phyloP scores from a whole-genome alignment of 2,888 invertebrate genomes.

The Linnaemya vulpina region DNA sequence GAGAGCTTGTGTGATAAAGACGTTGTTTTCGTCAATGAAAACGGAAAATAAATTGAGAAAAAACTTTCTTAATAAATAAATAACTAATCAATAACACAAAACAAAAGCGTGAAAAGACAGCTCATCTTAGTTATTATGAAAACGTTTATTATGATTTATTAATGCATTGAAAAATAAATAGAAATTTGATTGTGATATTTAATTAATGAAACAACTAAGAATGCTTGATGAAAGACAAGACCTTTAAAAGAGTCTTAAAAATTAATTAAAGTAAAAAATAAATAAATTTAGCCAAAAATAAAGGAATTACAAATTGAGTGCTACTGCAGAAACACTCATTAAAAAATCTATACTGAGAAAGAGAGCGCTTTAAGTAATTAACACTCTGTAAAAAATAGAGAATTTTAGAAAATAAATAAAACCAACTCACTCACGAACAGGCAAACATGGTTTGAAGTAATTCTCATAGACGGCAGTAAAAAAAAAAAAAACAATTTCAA shows the following conservation, averaged over 20 bases:
- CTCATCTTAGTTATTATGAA: constrained; percentile 49
- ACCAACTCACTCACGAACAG: neutral
- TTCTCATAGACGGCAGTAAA: constrained; percentile 41
- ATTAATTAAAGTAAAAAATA: constrained; percentile 30
- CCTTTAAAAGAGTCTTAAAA: constrained; percentile 67
- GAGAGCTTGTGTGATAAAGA: constrained; percentile 78
- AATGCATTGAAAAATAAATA: constrained; percentile 44
- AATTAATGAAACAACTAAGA: constrained; percentile 55
- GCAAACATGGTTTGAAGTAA: neutral
- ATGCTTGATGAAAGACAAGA: constrained; percentile 52
- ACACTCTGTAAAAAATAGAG: constrained; percentile 1
- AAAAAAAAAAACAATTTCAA: too few relatives aligned
- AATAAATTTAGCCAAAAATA: constrained; percentile 22
- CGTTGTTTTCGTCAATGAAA: constrained; percentile 62
- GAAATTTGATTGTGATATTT: constrained; percentile 69
- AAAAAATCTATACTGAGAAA: constrained; percentile 5
- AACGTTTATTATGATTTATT: constrained; percentile 19
- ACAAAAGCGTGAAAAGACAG: constrained; percentile 51
- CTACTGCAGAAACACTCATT: constrained; percentile 34
- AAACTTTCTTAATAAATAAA: constrained; percentile 24
- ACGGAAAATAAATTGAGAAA: constrained; percentile 50
- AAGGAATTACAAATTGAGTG: constrained; percentile 44
- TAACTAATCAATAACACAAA: constrained; percentile 16
- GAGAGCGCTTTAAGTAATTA: constrained; percentile 15
- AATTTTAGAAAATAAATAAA: neutral